phyloP scores from a whole-genome alignment of 2,113 vertebrate species.

The Amblyornis subalaris region DNA sequence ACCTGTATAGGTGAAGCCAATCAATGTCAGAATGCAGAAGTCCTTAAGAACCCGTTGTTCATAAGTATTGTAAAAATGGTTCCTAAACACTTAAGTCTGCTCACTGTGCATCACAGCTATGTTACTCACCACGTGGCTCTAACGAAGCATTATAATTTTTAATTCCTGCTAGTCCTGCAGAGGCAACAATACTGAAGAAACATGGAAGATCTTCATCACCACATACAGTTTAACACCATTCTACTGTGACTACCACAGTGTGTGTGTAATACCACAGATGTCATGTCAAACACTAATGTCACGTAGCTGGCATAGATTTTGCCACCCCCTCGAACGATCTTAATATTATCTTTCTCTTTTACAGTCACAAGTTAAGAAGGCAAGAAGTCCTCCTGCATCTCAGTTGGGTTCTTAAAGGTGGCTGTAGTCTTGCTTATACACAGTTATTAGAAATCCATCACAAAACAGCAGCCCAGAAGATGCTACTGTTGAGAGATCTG shows the following conservation, averaged over 20 bases:
- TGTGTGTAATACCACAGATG: neutral
- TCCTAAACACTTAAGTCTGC: neutral
- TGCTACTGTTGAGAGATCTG: neutral
- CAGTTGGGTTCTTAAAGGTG: neutral
- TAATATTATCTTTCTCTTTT: neutral
- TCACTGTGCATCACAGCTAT: neutral
- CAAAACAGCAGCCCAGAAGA: neutral
- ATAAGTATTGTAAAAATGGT: neutral
- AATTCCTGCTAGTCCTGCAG: neutral
- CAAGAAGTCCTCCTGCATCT: neutral
- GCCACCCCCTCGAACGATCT: neutral
- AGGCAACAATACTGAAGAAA: neutral
- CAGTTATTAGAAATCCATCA: neutral
- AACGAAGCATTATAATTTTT: neutral
- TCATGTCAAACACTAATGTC: neutral
- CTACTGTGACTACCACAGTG: neutral
- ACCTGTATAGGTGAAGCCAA: neutral
- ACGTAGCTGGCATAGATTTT: neutral
- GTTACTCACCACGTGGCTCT: rapidly evolving
- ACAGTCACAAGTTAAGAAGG: neutral
- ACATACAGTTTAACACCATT: neutral
- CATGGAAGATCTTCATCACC: neutral
- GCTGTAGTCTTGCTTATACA: neutral
- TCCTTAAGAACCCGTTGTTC: rapidly evolving
- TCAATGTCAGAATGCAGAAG: neutral